Evolutionary conservation across 2,113 vertebrate genomes (phyloP), one percentile per base, ranked within the genome.

Genomic region (Cyprinus carpio): DNA sequence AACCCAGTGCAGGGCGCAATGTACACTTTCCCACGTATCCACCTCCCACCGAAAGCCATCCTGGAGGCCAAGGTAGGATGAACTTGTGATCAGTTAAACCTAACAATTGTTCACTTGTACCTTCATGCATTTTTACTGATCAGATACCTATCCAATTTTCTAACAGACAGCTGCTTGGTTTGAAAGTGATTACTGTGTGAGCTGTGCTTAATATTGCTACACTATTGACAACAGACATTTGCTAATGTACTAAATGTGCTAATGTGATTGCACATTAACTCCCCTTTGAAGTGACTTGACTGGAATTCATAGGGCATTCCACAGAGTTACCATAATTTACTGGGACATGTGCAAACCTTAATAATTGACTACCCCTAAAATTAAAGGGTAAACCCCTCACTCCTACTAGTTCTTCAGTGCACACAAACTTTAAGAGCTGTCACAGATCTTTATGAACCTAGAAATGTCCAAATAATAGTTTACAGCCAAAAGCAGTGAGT

Each of bases 1-100:
- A 96, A 96, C 88, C 95, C 96, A 0, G 95, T 96, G 67, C 96
- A 96, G 85, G 96, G 96, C 0, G 96, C 96, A 87, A 96, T 96
- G 96, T 96, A 96, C 51, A 92, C 94, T 37, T 96, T 96, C 86
- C 96, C 95, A 0, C 86, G 91, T 0, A 90, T 96, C 16, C 67
- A 93, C 18, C 88, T 96, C 27, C 95, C 96, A 0, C 89, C 90
- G 0, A 87, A 90, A 0, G 95, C 95, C 0, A 23, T 95, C 2
- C 86, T 74, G 0, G 92, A 88, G 0, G 96, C 96, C 2, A 25
- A 95, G 95, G 95, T 96, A 71, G 40, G 20, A 23, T 87, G 82
- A n/a, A 34, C 23, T 37, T 40, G 4, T 25, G 10, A 76, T 87
- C 46, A 23, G 71, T 77, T 82, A 20, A 31, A 79, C 18, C 4